Conservation (phyloP, 2,113 vertebrate genomes). For the Catharus fuscescens region DNA sequence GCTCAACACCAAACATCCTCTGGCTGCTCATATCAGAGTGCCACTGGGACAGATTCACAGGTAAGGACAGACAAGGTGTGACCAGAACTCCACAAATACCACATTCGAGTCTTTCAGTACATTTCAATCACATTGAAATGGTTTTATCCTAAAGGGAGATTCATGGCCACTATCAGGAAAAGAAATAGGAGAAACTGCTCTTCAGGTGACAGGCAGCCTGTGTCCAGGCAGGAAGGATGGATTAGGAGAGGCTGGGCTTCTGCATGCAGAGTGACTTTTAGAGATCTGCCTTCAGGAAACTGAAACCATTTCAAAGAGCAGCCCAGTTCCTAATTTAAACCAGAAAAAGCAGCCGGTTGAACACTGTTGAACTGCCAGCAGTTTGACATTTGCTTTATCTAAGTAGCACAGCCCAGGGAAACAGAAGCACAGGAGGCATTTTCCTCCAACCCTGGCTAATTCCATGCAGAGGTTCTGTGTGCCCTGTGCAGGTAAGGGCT, state of each 20-base stretch:
- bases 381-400: neutral
- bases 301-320: neutral
- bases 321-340: constrained; percentile 16
- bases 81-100: neutral
- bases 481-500: neutral
- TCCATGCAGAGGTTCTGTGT: neutral
- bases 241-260: neutral
- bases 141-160: neutral
- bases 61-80: neutral
- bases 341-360: neutral
- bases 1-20: neutral
- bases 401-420: neutral
- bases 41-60: neutral
- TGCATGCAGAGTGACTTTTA: neutral
- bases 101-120: neutral
- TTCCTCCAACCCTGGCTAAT: neutral
- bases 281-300: constrained; percentile 29
- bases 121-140: neutral
- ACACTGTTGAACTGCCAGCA: neutral
- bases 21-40: neutral
- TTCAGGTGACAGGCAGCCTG: neutral
- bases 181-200: neutral
- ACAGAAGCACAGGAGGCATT: neutral
- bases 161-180: neutral
- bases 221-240: neutral